phyloP scores from a whole-genome alignment of 2,113 vertebrate genomes.

The Epinephelus lanceolatus region DNA sequence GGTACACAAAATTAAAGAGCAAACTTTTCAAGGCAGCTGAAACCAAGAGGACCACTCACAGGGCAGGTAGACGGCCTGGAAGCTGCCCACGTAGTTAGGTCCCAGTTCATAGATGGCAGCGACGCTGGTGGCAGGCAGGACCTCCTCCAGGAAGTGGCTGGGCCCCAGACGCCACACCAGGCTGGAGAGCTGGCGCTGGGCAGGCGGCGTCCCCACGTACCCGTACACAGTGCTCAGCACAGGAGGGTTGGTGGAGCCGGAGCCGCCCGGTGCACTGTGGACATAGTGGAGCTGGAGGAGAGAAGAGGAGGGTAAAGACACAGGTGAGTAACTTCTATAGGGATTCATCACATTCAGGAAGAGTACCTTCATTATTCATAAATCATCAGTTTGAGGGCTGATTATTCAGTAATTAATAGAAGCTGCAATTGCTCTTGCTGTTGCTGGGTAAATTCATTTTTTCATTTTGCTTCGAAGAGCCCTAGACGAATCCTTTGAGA shows the following conservation, averaged over 20 bases:
- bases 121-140: constrained; percentile 90
- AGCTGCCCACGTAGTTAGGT: constrained; percentile 94
- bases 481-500: neutral
- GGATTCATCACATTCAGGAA: neutral
- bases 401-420: neutral
- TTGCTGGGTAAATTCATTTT: neutral
- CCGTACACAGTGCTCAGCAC: constrained; percentile 96
- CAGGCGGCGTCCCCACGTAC: constrained; percentile 93
- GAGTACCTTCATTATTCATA: neutral
- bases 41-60: constrained; percentile 86
- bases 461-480: neutral
- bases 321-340: neutral
- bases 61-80: constrained; percentile 93
- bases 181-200: constrained; percentile 92
- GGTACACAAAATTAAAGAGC: neutral
- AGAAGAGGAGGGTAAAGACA: neutral
- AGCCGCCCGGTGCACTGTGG: constrained; percentile 93
- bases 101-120: constrained; percentile 94
- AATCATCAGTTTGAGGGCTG: neutral
- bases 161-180: constrained; percentile 96
- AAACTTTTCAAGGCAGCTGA: neutral
- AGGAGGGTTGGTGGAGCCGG: constrained; percentile 93
- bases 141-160: constrained; percentile 96
- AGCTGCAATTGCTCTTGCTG: neutral
- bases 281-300: constrained; percentile 93